Evolutionary conservation across 2,113 vertebrate genomes (phyloP), one percentile per base, ranked within the genome.

Genomic region (Larimichthys polyactis): DNA sequence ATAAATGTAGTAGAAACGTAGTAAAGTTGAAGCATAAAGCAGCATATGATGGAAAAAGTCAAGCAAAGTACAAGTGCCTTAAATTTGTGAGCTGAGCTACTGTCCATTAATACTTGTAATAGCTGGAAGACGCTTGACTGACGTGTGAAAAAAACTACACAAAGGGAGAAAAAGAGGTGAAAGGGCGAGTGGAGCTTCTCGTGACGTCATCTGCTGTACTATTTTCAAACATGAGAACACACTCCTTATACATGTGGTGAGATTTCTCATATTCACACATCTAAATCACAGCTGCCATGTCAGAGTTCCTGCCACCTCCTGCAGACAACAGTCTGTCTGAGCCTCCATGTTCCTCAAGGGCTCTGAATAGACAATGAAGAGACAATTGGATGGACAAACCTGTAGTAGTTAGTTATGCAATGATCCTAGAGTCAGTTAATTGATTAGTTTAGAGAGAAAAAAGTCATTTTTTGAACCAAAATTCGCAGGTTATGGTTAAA

Each of bases 171-270:
- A 40, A 16, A 52, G 3, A 32, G 32, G 55, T 29, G 40, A 64
- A 67, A 60, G 11, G 10, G 22, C 2, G 24, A 43, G 57, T 27
- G 27, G 68, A 57, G n/a, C 48, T 46, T 54, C 17, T 20, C 70
- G 62, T 72, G 78, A 81, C 43, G 51, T 71, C 2, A 20, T 8
- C 36, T 9, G 58, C 64, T 46, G 46, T 44, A 62, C 71, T 86
- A 78, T 87, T 87, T 87, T 52, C 75, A 85, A 66, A 72, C 4
- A 59, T 73, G 82, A 62, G 59, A 84, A 73, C 48, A 49, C 84
- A 65, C 71, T 51, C 69, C 55, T 51, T 19, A 46, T 36, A 24
- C 32, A 44, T 36, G 36, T 40, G 8, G 75, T 71, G 64, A 73
- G 44, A 83, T 62, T 36, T 75, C 52, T 80, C 58, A 67, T 48